Percentiles rank a stretch among this genome's conserved stretches.
Evolutionary conservation across 2,888 invertebrate species (phyloP).

Genomic region (Choristoneura rosaceana): DNA sequence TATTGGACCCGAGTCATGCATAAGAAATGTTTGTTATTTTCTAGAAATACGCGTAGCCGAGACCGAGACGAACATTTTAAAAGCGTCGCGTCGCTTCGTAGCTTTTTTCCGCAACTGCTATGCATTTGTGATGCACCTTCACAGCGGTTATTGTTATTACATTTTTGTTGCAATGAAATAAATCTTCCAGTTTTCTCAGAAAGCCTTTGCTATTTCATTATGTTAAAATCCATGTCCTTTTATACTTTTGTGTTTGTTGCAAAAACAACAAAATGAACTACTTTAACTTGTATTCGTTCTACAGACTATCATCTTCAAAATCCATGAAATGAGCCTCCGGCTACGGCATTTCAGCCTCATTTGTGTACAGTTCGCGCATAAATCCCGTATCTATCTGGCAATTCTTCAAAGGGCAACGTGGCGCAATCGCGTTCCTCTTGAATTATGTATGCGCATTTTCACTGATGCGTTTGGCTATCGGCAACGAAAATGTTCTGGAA

Average conservation of each 20-base stretch:
- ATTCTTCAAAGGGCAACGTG: constrained; percentile 37
- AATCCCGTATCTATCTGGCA: constrained; percentile 36
- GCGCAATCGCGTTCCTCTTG: constrained; percentile 39
- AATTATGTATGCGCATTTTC: constrained; percentile 43
- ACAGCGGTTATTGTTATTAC: constrained; percentile 19
- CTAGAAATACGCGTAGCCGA: neutral
- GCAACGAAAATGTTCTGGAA: constrained; percentile 39
- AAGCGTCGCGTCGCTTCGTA: constrained; percentile 19
- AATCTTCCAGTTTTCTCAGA: constrained; percentile 3
- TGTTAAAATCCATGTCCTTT: too few relatives aligned
- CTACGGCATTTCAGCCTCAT: constrained; percentile 28
- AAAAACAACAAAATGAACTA: neutral
- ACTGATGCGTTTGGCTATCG: constrained; percentile 42
- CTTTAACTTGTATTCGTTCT: neutral
- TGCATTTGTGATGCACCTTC: constrained; percentile 34
- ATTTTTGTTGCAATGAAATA: constrained; percentile 13
- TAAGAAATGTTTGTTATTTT: neutral
- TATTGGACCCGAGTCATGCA: neutral
- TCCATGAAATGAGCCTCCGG: constrained; percentile 13
- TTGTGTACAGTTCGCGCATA: constrained; percentile 33
- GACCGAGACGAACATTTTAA: constrained; percentile 17
- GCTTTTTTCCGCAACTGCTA: constrained; percentile 33
- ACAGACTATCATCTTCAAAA: neutral
- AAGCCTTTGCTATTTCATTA: neutral
- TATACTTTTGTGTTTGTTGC: neutral